Conservation (phyloP, 2,888 invertebrate species). For the Desoria tigrina region DNA sequence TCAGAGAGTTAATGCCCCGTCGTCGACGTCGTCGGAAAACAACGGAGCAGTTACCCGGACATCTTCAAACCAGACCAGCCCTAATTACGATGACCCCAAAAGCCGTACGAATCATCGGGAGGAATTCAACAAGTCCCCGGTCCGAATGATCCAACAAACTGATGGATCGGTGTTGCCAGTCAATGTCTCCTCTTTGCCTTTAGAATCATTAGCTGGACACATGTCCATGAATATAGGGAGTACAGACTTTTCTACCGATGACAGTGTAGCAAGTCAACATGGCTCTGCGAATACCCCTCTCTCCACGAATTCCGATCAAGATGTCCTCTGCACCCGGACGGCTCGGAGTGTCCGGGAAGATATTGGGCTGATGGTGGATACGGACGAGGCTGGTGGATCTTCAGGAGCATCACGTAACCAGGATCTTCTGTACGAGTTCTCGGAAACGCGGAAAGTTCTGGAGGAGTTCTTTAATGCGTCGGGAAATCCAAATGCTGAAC, state of each 20-base stretch:
- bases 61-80: not conserved
- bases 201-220: slow-evolving; percentile 15
- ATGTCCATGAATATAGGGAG: slow-evolving; percentile 10
- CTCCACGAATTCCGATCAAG: slow-evolving; percentile 29
- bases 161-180: not conserved
- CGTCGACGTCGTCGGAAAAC: not conserved
- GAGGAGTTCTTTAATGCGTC: slow-evolving; percentile 82
- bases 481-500: slow-evolving; percentile 22
- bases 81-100: slow-evolving; percentile 7
- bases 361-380: not conserved
- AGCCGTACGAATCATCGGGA: not conserved
- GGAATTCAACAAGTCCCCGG: not conserved
- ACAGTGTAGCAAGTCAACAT: slow-evolving; percentile 40
- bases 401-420: slow-evolving; percentile 1
- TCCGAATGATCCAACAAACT: no score
- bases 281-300: slow-evolving; percentile 34
- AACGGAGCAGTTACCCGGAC: not conserved
- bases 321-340: slow-evolving; percentile 3
- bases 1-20: slow-evolving; percentile 59
- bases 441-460: slow-evolving; percentile 85
- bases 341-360: slow-evolving; percentile 1
- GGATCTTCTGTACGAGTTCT: slow-evolving; percentile 88
- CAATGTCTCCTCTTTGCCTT: slow-evolving; percentile 7
- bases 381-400: not conserved
- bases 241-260: slow-evolving; percentile 34